Evolutionary conservation across 2,113 vertebrate species (phyloP).

Genomic region (Bostrychus sinensis): DNA sequence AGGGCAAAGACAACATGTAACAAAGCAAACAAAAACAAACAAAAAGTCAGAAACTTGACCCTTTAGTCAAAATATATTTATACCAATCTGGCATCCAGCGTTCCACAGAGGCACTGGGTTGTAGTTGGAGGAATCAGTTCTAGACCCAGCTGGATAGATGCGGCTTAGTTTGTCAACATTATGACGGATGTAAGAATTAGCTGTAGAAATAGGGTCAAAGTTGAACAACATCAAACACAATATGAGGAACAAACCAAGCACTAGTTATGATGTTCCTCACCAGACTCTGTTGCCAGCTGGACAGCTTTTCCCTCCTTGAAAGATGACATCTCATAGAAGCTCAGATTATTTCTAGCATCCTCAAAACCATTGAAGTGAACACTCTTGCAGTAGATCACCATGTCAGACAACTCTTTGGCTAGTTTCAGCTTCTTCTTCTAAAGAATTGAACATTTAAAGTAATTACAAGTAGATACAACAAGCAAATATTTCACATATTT

Average conservation of each 20-base stretch:
- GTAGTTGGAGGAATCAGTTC: constrained; percentile 95
- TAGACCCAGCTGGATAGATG: constrained; percentile 88
- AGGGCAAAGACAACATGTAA: constrained; percentile 2
- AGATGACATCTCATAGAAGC: constrained; percentile 92
- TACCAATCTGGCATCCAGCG: constrained; percentile 92
- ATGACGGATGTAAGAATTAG: constrained; percentile 82
- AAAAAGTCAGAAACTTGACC: not conserved
- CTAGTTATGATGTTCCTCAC: constrained; percentile 62
- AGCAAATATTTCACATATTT: not conserved
- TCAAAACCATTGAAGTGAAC: constrained; percentile 89
- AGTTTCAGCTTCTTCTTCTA: constrained; percentile 84
- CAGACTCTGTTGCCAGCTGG: constrained; percentile 85
- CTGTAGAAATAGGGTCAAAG: constrained; percentile 62
- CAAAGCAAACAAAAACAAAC: not conserved
- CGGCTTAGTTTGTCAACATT: constrained; percentile 89
- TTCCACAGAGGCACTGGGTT: constrained; percentile 91
- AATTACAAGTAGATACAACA: not conserved
- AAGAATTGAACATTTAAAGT: constrained; percentile 13
- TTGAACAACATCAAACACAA: not conserved
- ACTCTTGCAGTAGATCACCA: constrained; percentile 92
- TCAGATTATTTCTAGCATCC: constrained; percentile 70
- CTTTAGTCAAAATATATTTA: not conserved
- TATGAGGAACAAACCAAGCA: not conserved
- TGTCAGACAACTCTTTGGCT: constrained; percentile 89
- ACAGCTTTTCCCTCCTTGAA: constrained; percentile 87